Conservation (phyloP, 2,797 vertebrate species). For the Pelochelys cantorii region DNA sequence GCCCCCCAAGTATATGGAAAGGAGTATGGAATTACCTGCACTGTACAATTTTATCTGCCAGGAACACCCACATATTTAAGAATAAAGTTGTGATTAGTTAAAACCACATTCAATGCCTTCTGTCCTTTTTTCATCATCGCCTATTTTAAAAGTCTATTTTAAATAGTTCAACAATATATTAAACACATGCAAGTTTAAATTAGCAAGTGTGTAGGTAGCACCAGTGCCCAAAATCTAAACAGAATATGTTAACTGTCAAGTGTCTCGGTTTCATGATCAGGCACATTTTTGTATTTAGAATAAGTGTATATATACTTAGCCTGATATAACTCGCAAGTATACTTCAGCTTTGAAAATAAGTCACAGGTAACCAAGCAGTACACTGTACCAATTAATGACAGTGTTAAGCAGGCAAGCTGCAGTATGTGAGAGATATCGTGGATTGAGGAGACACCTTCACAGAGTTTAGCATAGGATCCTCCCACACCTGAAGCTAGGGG, state of each 20-base stretch:
- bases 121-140: background rate
- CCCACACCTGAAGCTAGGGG: background rate
- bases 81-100: background rate
- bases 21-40: background rate
- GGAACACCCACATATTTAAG: background rate
- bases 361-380: background rate
- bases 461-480: slow-evolving; percentile 22
- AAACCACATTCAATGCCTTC: background rate
- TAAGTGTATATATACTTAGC: rapidly evolving
- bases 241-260: background rate
- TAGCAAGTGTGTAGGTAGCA: background rate
- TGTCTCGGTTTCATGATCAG: background rate
- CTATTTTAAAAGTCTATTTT: background rate
- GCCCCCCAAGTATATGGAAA: background rate
- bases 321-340: background rate
- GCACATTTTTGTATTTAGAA: background rate
- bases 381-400: background rate
- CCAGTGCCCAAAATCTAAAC: background rate
- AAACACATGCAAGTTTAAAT: background rate
- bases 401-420: background rate
- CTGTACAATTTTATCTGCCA: background rate
- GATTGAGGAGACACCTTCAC: background rate
- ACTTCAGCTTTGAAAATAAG: background rate
- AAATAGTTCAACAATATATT: background rate
- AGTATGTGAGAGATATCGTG: background rate